phyloP scores from a whole-genome alignment of 1,140 invertebrate species.

The Papilio polyxenes region DNA sequence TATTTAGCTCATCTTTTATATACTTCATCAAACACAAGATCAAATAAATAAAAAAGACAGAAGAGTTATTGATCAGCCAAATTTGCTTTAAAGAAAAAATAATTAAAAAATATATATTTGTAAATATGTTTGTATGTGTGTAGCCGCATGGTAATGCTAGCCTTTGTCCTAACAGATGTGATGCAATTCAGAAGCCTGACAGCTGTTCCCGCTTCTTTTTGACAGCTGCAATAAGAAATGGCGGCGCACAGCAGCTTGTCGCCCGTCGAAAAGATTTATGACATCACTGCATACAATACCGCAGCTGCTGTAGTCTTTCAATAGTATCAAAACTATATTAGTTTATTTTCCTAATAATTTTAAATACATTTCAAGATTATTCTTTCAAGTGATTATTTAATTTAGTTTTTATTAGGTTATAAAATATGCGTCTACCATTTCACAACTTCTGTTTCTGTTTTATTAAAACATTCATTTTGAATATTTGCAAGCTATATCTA shows the following conservation, averaged over 20 bases:
- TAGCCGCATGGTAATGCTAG: not conserved
- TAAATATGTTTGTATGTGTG: no score
- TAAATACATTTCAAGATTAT: not conserved
- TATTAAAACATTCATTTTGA: not conserved
- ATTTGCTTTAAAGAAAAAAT: no score
- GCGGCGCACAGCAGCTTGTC: not conserved
- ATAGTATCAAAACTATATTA: not conserved
- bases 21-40: not conserved
- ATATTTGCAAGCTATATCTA: not conserved
- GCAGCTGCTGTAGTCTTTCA: conserved; percentile 6
- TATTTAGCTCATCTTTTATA: not conserved
- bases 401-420: not conserved
- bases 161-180: conserved; percentile 23
- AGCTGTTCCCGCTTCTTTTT: conserved; percentile 21
- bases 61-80: no score
- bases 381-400: no score
- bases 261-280: conserved; percentile 20
- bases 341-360: not conserved
- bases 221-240: conserved; percentile 20
- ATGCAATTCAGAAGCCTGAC: conserved; percentile 12
- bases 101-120: no score
- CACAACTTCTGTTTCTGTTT: not conserved
- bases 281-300: not conserved
- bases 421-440: not conserved
- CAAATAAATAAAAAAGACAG: not conserved